Base-by-base conservation (phyloP, 1,140 invertebrate species). In the Caerostris darwini region DNA sequence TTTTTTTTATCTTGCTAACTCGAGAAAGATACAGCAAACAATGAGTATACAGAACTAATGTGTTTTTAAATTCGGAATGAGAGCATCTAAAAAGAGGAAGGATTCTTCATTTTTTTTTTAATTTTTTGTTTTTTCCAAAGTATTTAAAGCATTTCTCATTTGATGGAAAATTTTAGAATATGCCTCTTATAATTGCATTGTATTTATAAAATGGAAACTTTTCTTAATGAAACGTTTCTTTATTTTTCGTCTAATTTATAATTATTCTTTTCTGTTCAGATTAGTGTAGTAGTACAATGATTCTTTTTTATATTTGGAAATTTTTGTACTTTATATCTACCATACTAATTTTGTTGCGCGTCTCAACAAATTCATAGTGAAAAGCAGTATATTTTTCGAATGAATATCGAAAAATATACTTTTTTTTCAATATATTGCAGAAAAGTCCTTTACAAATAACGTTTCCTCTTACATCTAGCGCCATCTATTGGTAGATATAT, bases 101-200 rank as follows among this genome's bases (percentile, higher is more conserved):
- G 50, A 12, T 12, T 77, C 34, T 12, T 5, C n/a, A n/a, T n/a
- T 10, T 50, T 3, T 14, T 77, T 77, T 77, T 77, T 71, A 71
- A 77, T 53, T 53, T 3, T 50, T 77, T 34, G 34, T 34, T 34
- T 34, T 34, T 34, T 34, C 2, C 19, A 8, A 77, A 77, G 71
- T 77, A 77, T 77, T 77, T 77, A 77, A 77, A 77, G 50, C 71
- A 53, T 77, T 77, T 77, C 71, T 77, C 34, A 77, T 77, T 50
- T 53, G 34, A 77, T 77, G 19, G 50, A 77, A 34, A 77, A 77
- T 77, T 77, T 12, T 7, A 77, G 50, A 77, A 12, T 77, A 50
- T 77, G 19, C 4, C 34, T 53, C 71, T 12, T 53, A 34, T 50
- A 5, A 12, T 77, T 77, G 69, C 8, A 12, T 34, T 71, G 71